Percentiles rank a stretch among this genome's conserved stretches.
Evolutionary conservation across 2,888 invertebrate species (phyloP).

Genomic region (Norana najaformis): DNA sequence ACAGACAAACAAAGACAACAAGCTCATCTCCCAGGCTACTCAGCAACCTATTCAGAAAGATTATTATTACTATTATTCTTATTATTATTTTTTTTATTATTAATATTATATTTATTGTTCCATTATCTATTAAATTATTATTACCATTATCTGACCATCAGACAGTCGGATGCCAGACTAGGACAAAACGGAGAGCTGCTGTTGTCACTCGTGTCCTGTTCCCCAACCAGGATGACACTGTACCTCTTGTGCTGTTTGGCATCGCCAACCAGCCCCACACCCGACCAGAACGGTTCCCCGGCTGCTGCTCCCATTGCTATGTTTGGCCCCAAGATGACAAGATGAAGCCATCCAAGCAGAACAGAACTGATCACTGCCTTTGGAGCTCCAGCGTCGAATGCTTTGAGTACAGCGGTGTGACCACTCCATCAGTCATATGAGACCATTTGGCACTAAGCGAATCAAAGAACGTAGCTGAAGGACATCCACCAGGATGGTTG

Average conservation of each 20-base stretch:
- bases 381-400: neutral
- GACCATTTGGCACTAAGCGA: neutral
- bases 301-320: neutral
- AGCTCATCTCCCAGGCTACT: too few relatives aligned
- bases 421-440: neutral
- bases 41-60: too few relatives aligned
- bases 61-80: too few relatives aligned
- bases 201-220: conserved; percentile 22
- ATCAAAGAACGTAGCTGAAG: neutral
- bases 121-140: too few relatives aligned
- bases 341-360: neutral
- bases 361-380: neutral
- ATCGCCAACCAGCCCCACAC: conserved; percentile 4
- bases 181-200: neutral
- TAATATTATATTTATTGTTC: too few relatives aligned
- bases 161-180: neutral
- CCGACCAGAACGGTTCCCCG: neutral
- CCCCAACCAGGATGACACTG: conserved; percentile 37
- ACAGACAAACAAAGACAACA: too few relatives aligned
- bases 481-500: neutral
- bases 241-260: conserved; percentile 31
- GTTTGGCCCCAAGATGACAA: neutral
- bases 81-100: too few relatives aligned
- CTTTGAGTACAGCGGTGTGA: neutral
- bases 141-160: neutral